Evolutionary conservation across 1,140 invertebrate genomes (phyloP), one percentile per base, ranked within the genome.

Genomic region (Trachymyrmex septentrionalis): DNA sequence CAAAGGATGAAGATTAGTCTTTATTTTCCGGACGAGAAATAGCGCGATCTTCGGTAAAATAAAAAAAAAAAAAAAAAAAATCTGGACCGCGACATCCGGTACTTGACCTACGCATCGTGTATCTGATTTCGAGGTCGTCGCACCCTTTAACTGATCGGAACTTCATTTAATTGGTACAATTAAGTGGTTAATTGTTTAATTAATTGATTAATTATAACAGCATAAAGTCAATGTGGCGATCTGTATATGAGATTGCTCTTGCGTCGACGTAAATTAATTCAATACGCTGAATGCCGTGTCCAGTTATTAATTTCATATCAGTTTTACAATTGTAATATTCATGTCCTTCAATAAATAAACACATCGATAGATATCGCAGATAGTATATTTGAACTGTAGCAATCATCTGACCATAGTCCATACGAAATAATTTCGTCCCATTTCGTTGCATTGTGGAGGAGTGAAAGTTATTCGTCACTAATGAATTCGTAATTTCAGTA

Each of bases 401-500:
- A 57, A 75, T 84, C 55, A 24, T 61, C 38, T 12, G 57, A 16
- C 7, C 21, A 21, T n/a, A 82, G 38, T 27, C 66, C 55, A 44
- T 72, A 66, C 53, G 89, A 87, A 76, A 44, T 89, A 71, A 55
- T 63, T 81, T 44, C 19, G 85, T 19, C 57, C 34, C 48, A 44
- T n/a, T n/a, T n/a, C n/a, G 38, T 44, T 3, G 10, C 61, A 30
- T n/a, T n/a, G 57, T 59, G 50, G 71, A 66, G 38, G 71, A 90
- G 89, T 90, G 89, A 90, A 90, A 90, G 88, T 90, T 67, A 90
- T 87, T 85, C 88, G 80, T 21, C 81, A 76, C 73, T 87, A 90
- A 90, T 90, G 88, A 90, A 90, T 90, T 90, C 89, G 89, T 86
- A 90, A 90, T 90, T 90, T 90, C 88, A 90, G 71, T 67, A 86